Evolutionary conservation across 2,797 vertebrate genomes (phyloP), one percentile per base, ranked within the genome.

Genomic region (Trachurus trachurus): DNA sequence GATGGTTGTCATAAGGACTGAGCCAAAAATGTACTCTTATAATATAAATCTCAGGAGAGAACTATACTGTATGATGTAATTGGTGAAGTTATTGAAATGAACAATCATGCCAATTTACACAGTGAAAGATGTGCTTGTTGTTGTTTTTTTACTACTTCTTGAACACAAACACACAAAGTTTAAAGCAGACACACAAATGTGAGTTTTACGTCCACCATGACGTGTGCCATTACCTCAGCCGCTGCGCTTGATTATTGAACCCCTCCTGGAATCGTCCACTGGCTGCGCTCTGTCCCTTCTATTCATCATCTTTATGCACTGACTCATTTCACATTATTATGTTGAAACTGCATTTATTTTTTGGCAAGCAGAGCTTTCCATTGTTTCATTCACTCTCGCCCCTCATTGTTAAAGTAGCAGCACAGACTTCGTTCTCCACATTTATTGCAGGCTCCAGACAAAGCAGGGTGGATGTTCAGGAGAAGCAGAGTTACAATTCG

Each of bases 281-380:
- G 34, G 39, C 66, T 8, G 0, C 69, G 37, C 12, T 63, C 19
- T 61, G 52, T 52, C 52, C 16, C 34, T 37, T 44, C 57, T 39
- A 22, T 71, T 71, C 39, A 12, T 82, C 58, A 58, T 65, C 31
- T 68, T 72, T 52, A 70, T 71, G 44, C 37, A 4, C 63, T 29
- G 44, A 47, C 62, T 79, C 22, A 69, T 49, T 72, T 15, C 21
- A 53, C 9, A 62, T 69, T 5, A 54, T 76, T 74, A 37, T 69
- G 67, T 56, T 73, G 22, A 45, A 71, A 52, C 47, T 10, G 26
- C 17, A 4, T 66, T 73, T 59, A 49, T 61, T 69, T 4, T 72
- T 76, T 68, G 75, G 40, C 65, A 34, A 50, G 67, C 26, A n/a
- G 37, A 42, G 44, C 17, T 72, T 69, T 69, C 53, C 73, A 45